phyloP scores from a whole-genome alignment of 2,888 invertebrate species.

The Lasioglossum vierecki region DNA sequence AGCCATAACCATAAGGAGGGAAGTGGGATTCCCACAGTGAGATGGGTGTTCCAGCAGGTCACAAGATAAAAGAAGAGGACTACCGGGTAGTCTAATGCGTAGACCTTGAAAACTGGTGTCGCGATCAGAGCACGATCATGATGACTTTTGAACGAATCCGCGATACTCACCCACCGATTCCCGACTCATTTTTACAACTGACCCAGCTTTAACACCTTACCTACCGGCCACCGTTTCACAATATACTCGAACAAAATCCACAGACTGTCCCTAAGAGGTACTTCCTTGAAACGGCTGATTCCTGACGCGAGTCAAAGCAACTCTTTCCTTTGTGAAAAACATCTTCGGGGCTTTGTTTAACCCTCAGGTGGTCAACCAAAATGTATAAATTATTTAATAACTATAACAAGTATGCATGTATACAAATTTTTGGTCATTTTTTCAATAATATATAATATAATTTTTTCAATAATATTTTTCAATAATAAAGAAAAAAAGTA shows the following conservation, averaged over 20 bases:
- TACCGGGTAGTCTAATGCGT: conserved; percentile 51
- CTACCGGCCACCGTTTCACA: not conserved
- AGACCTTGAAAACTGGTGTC: conserved; percentile 48
- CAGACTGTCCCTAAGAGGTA: not conserved
- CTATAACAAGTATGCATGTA: too few species aligned
- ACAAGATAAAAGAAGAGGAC: conserved; percentile 61
- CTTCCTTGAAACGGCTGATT: too few species aligned
- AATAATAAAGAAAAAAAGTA: too few species aligned
- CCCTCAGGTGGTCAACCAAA: too few species aligned
- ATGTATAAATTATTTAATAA: too few species aligned
- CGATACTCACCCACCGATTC: not conserved
- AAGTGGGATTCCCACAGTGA: conserved; percentile 64
- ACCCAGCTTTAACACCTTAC: not conserved
- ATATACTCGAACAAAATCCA: not conserved
- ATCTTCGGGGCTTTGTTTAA: too few species aligned
- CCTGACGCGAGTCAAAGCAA: too few species aligned
- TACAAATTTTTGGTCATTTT: too few species aligned
- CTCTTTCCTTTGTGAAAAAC: too few species aligned
- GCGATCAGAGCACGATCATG: conserved; percentile 44
- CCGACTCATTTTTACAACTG: not conserved
- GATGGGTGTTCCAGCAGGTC: conserved; percentile 77
- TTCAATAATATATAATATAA: too few species aligned
- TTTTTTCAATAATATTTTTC: too few species aligned
- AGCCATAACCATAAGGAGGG: conserved; percentile 69
- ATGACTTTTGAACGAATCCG: conserved; percentile 29